Conservation (phyloP, 2,113 vertebrate species). For the Tupaia chinensis region DNA sequence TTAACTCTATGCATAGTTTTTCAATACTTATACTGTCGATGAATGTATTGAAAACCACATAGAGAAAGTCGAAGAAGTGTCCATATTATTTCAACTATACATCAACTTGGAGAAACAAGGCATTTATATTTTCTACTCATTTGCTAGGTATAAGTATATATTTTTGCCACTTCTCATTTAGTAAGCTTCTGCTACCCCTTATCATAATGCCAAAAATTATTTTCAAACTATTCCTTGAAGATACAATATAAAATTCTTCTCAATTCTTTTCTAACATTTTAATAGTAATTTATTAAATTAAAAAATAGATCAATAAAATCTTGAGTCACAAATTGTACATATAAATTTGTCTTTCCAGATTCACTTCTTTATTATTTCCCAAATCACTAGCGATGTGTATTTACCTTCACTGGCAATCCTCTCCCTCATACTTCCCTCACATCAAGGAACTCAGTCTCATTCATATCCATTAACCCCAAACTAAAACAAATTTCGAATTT, state of each 20-base stretch:
- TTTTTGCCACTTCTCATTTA: neutral
- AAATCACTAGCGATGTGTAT: neutral
- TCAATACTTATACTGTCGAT: too few species aligned
- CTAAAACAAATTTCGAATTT: neutral
- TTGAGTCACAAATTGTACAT: neutral
- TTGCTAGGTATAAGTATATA: neutral
- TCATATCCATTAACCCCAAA: neutral
- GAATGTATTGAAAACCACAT: too few species aligned
- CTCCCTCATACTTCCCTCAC: neutral
- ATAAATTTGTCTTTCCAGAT: conserved; percentile 33
- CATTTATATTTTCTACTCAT: conserved; percentile 5
- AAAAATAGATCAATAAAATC: too few species aligned
- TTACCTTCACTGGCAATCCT: neutral
- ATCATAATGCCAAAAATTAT: neutral
- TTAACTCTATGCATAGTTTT: too few species aligned
- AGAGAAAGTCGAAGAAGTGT: neutral
- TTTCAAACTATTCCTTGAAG: conserved; percentile 8
- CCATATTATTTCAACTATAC: neutral
- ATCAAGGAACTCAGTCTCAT: neutral
- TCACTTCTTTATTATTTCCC: conserved; percentile 2
- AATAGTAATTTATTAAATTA: neutral
- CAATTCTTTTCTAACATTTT: conserved; percentile 18
- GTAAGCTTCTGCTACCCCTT: conserved; percentile 20
- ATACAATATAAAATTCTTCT: conserved; percentile 8
- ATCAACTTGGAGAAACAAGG: conserved; percentile 6